Evolutionary conservation across 1,140 invertebrate genomes (phyloP), one percentile per base, ranked within the genome.

Genomic region (Antheraea mylitta): DNA sequence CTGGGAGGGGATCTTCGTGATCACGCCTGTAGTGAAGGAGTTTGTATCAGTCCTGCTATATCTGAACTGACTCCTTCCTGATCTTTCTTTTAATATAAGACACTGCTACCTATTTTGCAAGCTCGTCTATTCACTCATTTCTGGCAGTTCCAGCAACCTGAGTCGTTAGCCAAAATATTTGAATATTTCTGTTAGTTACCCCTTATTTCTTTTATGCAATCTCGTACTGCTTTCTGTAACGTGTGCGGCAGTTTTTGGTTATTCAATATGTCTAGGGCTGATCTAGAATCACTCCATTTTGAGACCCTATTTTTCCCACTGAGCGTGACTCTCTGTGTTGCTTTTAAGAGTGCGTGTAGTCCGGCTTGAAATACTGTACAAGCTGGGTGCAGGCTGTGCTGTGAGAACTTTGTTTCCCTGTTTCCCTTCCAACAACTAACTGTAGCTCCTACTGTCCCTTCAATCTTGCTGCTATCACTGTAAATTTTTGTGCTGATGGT

Each of bases 281-380:
- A 74, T 73, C 74, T 73, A 48, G 72, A 77, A 64, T 75, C 72
- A 60, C 74, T 80, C n/a, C 75, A 22, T 0, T 77, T 73, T 64
- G 69, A 71, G 0, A 64, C 30, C 0, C 7, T 19, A 0, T 58
- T 5, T 19, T 10, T 3, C 2, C 37, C 11, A 8, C 68, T 70
- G 0, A 48, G 30, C 58, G 22, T 71, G 0, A 48, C 64, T 45
- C 30, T 61, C 38, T 64, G 13, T 19, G 60, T 58, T 7, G 73
- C 73, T 59, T 19, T 71, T 18, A 66, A 66, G 3, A 80, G 65
- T 0, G 72, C 71, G 16, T 66, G 73, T 0, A 76, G 48, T 67
- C 79, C 74, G 11, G 76, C 67, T 37, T 82, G 78, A 71, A 78
- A 80, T n/a, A 80, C 78, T 3, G 80, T 77, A 62, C 66, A 72